phyloP scores from a whole-genome alignment of 2,113 vertebrate genomes.

The Eretmodus cyanostictus region DNA sequence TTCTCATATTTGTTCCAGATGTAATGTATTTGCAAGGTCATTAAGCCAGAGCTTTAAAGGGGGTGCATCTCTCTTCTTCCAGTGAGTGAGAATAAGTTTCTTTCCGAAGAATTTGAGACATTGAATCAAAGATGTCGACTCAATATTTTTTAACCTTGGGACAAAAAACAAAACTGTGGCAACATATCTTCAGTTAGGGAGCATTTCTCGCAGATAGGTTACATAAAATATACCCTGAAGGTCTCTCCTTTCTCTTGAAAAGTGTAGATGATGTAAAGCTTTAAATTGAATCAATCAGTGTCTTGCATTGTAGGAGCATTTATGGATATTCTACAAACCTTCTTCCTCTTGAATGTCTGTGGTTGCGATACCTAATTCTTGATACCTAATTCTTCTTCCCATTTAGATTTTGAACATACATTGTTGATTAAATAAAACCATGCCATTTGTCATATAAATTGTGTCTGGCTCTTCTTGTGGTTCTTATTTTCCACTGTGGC shows the following conservation, averaged over 20 bases:
- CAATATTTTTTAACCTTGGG: not conserved
- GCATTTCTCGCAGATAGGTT: not conserved
- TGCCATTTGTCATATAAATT: not conserved
- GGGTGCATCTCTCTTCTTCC: not conserved
- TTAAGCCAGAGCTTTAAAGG: not conserved
- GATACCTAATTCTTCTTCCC: not conserved
- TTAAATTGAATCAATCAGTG: not conserved
- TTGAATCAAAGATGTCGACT: not conserved
- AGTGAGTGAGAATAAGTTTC: not conserved
- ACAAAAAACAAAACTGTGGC: not conserved
- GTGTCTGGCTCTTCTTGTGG: not conserved
- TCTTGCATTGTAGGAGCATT: not conserved
- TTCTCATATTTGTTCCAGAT: not conserved
- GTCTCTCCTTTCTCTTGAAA: not conserved
- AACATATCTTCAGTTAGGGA: not conserved
- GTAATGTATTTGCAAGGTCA: not conserved
- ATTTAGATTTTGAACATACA: not conserved
- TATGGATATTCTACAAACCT: not conserved
- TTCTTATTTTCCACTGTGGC: not conserved
- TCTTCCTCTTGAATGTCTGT: not conserved
- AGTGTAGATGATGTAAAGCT: not conserved
- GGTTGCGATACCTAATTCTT: not conserved
- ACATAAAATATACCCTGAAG: not conserved
- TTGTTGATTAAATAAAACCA: not conserved
- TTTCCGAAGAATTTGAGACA: not conserved